These are phyloP conservation scores for Heliocidaris erythrogramma DNA, from an alignment of 35 echinoderm and acorn worm genomes.

Conservation along the genomic window DNA sequence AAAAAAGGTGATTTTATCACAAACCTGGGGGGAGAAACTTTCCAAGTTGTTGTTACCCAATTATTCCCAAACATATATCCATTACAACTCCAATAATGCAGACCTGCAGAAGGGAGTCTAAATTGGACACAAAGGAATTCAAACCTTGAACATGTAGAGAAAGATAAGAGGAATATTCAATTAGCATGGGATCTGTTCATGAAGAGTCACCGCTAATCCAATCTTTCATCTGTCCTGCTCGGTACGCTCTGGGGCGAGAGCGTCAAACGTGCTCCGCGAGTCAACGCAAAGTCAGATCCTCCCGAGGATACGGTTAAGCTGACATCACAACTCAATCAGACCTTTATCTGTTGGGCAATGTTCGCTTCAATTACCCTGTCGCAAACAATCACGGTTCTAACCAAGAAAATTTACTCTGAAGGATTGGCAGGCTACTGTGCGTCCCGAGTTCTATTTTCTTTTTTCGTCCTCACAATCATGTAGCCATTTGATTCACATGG, in stretches of 20 bases:
- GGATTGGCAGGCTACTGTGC: background rate
- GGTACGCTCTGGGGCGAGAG: background rate
- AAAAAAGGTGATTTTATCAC: background rate
- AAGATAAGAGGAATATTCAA: background rate
- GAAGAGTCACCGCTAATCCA: background rate
- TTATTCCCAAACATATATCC: background rate
- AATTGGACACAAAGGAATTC: background rate
- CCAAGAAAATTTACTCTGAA: background rate
- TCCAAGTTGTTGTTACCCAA: background rate
- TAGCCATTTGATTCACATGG: too few relatives aligned
- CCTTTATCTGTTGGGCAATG: conserved; percentile 9
- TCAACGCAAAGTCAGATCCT: background rate
- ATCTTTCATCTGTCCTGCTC: background rate
- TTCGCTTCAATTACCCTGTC: background rate
- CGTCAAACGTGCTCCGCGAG: background rate
- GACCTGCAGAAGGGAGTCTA: background rate
- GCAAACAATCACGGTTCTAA: background rate
- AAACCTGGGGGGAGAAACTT: background rate
- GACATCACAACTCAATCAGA: background rate
- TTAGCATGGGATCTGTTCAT: background rate
- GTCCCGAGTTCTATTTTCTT: background rate
- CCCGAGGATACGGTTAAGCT: background rate
- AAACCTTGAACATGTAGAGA: background rate
- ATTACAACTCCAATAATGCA: background rate
- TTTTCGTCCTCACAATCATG: background rate